Percentiles rank a stretch among this genome's conserved stretches.
Conservation (phyloP, 1,140 invertebrate genomes). For the Drosophila nikananu region DNA sequence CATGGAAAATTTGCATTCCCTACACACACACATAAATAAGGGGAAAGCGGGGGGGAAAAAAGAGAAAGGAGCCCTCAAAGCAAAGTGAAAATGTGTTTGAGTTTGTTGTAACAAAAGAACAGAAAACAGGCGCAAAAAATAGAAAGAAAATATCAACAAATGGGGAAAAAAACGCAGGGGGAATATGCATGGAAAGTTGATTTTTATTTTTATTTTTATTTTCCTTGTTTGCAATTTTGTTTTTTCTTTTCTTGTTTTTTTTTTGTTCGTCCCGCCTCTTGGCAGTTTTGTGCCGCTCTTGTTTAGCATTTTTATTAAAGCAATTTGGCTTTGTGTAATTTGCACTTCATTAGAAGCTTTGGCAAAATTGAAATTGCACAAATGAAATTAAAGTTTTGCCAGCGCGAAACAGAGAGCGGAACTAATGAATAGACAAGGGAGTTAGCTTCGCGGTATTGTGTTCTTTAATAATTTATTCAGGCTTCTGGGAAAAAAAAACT, state of each 20-base stretch:
- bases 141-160: not conserved
- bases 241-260: not conserved
- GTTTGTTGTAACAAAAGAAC: conserved; percentile 70
- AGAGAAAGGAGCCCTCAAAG: conserved; percentile 52
- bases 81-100: conserved; percentile 78
- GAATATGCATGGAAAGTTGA: conserved; percentile 54
- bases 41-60: not conserved
- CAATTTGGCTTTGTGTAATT: conserved; percentile 80
- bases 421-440: conserved; percentile 14
- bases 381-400: conserved; percentile 47
- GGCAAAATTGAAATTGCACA: conserved; percentile 32
- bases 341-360: conserved; percentile 70
- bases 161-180: not conserved
- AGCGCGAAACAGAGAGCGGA: conserved; percentile 4
- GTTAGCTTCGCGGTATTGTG: not conserved
- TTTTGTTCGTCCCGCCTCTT: not conserved
- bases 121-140: conserved; percentile 14
- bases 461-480: not conserved
- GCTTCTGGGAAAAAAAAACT: not conserved
- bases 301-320: conserved; percentile 52
- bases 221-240: conserved; percentile 17
- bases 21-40: conserved; percentile 23
- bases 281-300: conserved; percentile 35
- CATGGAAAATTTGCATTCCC: conserved; percentile 72
- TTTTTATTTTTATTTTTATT: conserved; percentile 30